phyloP scores from a whole-genome alignment of 1,140 invertebrate genomes.

The Papilio machaon region DNA sequence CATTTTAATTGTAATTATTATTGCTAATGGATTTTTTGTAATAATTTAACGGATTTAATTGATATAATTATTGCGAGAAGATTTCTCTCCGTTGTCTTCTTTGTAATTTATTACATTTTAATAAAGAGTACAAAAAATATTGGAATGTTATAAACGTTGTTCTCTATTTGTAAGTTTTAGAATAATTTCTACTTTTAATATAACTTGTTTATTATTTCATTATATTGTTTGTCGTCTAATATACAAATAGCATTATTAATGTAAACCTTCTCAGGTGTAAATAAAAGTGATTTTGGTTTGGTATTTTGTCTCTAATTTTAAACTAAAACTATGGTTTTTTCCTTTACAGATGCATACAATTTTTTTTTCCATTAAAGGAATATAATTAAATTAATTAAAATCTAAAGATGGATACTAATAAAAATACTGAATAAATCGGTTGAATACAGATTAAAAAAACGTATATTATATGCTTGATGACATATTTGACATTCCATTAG shows the following conservation, averaged over 20 bases:
- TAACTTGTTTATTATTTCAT: conserved; percentile 71
- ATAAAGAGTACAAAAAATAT: conserved; percentile 81
- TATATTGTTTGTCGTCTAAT: conserved; percentile 73
- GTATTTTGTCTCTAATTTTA: conserved; percentile 47
- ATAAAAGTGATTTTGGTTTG: conserved; percentile 81
- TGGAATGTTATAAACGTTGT: conserved; percentile 80
- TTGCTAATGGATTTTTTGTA: conserved; percentile 77
- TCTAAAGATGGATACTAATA: too few relatives aligned
- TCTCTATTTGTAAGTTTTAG: conserved; percentile 78
- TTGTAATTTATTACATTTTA: conserved; percentile 82
- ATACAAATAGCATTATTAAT: conserved; percentile 65
- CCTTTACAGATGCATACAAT: not conserved
- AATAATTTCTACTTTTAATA: conserved; percentile 75
- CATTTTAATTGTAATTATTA: conserved; percentile 69
- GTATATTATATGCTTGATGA: too few relatives aligned
- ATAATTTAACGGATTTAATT: conserved; percentile 77
- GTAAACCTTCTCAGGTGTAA: conserved; percentile 73
- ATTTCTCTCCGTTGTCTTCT: conserved; percentile 65
- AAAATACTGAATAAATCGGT: too few relatives aligned
- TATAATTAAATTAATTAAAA: too few relatives aligned
- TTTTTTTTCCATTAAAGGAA: too few relatives aligned
- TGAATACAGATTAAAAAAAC: too few relatives aligned
- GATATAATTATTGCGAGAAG: conserved; percentile 77
- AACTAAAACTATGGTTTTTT: not conserved
- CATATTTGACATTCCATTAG: too few relatives aligned